Percentiles rank a stretch among this genome's conserved stretches.
phyloP scores from a whole-genome alignment of 1,140 invertebrate genomes.

The Drosophila pruinosa region DNA sequence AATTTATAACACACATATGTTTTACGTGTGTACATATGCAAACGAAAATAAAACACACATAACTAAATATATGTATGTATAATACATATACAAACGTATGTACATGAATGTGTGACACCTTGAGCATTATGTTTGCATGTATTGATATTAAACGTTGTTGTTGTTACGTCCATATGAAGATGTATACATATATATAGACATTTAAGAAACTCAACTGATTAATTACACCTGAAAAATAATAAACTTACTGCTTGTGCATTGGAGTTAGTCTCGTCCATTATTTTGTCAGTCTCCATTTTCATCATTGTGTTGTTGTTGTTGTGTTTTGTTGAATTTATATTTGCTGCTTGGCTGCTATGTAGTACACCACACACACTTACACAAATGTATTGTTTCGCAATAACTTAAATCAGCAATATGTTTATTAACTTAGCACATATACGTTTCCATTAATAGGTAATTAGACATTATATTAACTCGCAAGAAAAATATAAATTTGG shows the following conservation, averaged over 20 bases:
- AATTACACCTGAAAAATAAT: conserved; percentile 15
- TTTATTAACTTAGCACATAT: conserved; percentile 25
- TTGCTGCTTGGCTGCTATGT: conserved; percentile 37
- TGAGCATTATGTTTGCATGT: conserved; percentile 50
- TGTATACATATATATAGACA: background rate
- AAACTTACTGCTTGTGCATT: conserved; percentile 81
- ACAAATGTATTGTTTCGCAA: conserved; percentile 32
- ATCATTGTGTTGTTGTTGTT: conserved; percentile 79
- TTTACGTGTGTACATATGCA: background rate
- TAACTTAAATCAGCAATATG: conserved; percentile 24
- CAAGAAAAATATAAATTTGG: conserved; percentile 36
- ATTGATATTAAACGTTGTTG: conserved; percentile 22
- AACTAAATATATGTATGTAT: conserved; percentile 28
- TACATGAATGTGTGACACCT: conserved; percentile 57
- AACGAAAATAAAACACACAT: background rate
- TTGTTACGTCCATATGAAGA: background rate
- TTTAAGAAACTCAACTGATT: conserved; percentile 7
- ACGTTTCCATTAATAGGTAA: conserved; percentile 14
- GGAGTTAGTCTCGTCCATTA: conserved; percentile 84
- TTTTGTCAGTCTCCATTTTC: conserved; percentile 85
- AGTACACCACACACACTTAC: conserved; percentile 30
- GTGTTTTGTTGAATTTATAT: conserved; percentile 61
- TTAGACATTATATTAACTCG: conserved; percentile 32
- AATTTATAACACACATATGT: conserved; percentile 18
- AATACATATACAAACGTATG: conserved; percentile 16